Evolutionary conservation across 2,888 invertebrate genomes (phyloP), one percentile per base, ranked within the genome.

Genomic region (Cosmia trapezina): DNA sequence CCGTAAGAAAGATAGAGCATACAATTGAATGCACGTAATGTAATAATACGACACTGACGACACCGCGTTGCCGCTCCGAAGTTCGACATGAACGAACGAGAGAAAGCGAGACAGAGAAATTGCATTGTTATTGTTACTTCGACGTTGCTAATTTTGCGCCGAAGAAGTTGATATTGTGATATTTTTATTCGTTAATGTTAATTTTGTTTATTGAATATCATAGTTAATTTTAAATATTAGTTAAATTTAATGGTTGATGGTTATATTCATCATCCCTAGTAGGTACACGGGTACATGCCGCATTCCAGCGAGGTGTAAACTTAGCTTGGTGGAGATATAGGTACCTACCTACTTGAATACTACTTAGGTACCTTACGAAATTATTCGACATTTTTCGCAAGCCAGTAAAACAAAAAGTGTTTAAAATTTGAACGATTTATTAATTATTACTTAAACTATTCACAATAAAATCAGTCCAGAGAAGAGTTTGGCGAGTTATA

Each of bases 251-350:
- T 51, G 51, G n/a, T 51, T 51, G n/a, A n/a, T 51, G 11, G 51
- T 51, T 51, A 51, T 51, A 51, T 51, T 11, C n/a, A 51, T 51
- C 51, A 51, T 51, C 51, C 11, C 51, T 51, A 51, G 28, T 28
- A 28, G n/a, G n/a, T n/a, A n/a, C n/a, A n/a, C n/a, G 8, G 43
- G 43, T 43, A 53, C 33, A 56, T 6, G 54, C 54, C 54, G 28
- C 80, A 76, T 86, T 56, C 54, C 54, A 56, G 54, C 54, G 54
- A 56, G 54, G 54, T 33, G 54, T 56, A 56, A 56, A 56, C 54
- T 56, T 56, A 56, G 28, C 37, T 37, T 37, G 37, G 37, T 37
- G 37, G 37, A 37, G 41, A 43, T 37, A 37, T 57, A 57, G 57
- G 33, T 57, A 59, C 37, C 59, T 59, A 41, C 59, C 59, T 59